Evolutionary conservation across 2,797 vertebrate genomes (phyloP).

Genomic region (Kryptolebias ocellatus): DNA sequence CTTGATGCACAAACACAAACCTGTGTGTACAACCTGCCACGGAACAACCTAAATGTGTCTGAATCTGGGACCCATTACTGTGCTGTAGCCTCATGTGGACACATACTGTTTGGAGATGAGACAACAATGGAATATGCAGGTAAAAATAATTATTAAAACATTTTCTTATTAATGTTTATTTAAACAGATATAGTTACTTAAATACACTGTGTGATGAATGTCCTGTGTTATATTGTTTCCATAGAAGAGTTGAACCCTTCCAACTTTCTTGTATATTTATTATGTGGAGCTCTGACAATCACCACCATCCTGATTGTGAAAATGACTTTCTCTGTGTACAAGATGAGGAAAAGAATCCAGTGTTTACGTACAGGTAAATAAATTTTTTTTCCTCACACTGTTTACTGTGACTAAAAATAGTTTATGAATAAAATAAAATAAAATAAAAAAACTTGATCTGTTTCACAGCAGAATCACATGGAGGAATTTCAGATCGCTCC

Average conservation of each 20-base stretch:
- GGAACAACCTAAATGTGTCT: neutral
- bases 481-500: neutral
- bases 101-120: conserved; percentile 12
- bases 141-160: conserved; percentile 2
- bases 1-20: neutral
- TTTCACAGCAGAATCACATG: neutral
- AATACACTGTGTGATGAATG: neutral
- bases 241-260: neutral
- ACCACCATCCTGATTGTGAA: conserved; percentile 13
- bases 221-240: neutral
- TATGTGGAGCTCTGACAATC: conserved; percentile 29
- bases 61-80: neutral
- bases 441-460: neutral
- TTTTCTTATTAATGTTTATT: neutral
- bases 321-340: neutral
- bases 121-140: conserved; percentile 16
- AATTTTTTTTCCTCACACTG: neutral
- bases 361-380: neutral
- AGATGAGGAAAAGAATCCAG: neutral
- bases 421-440: too few species aligned
- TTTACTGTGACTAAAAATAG: neutral
- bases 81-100: conserved; percentile 12
- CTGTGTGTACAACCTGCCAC: neutral
- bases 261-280: conserved; percentile 16
- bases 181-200: neutral